Evolutionary conservation across 2,888 invertebrate genomes (phyloP).

Genomic region (Cryptosula pallasiana): DNA sequence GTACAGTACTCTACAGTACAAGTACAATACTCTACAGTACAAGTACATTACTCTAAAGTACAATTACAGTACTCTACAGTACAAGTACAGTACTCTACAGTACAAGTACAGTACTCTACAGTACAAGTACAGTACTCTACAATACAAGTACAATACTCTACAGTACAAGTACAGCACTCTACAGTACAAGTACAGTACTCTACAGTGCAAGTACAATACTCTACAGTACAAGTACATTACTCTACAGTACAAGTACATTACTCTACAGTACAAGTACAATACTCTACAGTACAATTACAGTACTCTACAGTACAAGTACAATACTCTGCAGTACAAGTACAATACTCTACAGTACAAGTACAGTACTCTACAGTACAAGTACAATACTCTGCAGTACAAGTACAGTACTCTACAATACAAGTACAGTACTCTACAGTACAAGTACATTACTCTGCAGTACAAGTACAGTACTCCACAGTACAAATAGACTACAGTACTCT

Average conservation of each 20-base stretch:
- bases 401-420: constrained; percentile 40
- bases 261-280: constrained; percentile 34
- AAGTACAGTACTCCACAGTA: background rate
- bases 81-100: background rate
- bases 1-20: constrained; percentile 41
- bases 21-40: background rate
- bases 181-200: constrained; percentile 25
- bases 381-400: too few species aligned
- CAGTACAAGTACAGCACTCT: constrained; percentile 45
- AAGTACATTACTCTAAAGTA: too few species aligned
- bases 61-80: constrained; percentile 45
- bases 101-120: constrained; percentile 43
- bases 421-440: background rate
- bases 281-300: constrained; percentile 32
- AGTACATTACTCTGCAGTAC: constrained; percentile 41
- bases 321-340: constrained; percentile 30
- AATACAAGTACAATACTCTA: too few species aligned
- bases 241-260: constrained; percentile 34
- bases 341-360: constrained; percentile 37
- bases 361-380: background rate
- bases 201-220: constrained; percentile 38
- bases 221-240: constrained; percentile 31
- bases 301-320: constrained; percentile 35
- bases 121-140: background rate
- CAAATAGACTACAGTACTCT: constrained; percentile 44